phyloP scores from a whole-genome alignment of 2,888 invertebrate genomes.

The Drosophila niveifrons region DNA sequence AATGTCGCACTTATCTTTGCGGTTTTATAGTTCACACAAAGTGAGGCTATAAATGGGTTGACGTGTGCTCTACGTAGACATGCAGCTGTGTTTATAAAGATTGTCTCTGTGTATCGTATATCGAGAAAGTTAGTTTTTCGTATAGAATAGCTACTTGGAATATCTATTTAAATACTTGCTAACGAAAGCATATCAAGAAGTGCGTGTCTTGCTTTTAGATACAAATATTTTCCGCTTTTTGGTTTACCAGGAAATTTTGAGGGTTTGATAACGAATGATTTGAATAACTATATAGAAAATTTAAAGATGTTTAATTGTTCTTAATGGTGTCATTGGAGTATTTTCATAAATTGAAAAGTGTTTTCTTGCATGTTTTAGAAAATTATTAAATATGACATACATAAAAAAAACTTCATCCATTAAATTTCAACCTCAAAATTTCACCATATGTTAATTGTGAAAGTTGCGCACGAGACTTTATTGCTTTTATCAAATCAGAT shows the following conservation, averaged over 20 bases:
- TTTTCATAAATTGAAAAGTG: too few species aligned
- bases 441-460: background rate
- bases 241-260: background rate
- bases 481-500: too few species aligned
- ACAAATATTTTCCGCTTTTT: background rate
- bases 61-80: background rate
- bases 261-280: too few species aligned
- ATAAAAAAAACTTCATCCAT: too few species aligned
- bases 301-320: too few species aligned
- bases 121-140: background rate
- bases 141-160: background rate
- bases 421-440: too few species aligned
- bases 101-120: background rate
- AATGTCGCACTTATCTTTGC: conserved; percentile 15
- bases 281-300: too few species aligned
- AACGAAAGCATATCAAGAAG: background rate
- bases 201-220: background rate
- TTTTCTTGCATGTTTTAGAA: too few species aligned
- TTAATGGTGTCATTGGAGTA: too few species aligned
- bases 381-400: too few species aligned
- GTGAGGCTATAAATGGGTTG: conserved; percentile 7
- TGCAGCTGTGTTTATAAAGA: background rate
- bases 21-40: conserved; percentile 15
- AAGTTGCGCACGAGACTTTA: too few species aligned
- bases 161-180: background rate